Evolutionary conservation across 2,888 invertebrate genomes (phyloP), one percentile per base, ranked within the genome.

Genomic region (Dolomedes plantarius): DNA sequence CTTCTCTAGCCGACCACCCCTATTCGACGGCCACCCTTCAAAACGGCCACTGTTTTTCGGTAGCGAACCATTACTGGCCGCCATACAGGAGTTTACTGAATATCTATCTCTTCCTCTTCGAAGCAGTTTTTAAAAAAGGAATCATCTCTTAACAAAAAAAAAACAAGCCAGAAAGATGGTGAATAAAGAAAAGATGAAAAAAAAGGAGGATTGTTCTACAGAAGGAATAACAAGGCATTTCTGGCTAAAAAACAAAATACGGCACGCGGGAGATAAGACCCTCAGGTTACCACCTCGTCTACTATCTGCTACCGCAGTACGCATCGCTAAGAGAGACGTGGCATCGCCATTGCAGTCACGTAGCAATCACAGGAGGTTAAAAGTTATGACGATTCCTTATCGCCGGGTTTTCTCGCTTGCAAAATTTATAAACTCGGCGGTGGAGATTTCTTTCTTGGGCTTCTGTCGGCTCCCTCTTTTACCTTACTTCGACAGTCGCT

Each of bases 341-440:
- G 1, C 23, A 56, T 56, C 23, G 56, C 3, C 2, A 56, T 19
- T 7, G 5, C 2, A 23, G 56, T 56, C 56, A 56, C 56, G 56
- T 56, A 56, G 67, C 13, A 56, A 50, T n/a, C 68, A 16, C 68
- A 82, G 82, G 82, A 82, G 82, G 82, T 82, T 82, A 75, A 82
- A 82, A 82, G 82, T 82, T 82, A 76, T 46, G 82, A 76, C 71
- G 75, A 76, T 41, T 69, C 19, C 69, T 82, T 82, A 82, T 82
- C 82, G 32, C 39, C 11, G 74, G 39, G 31, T 82, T 73, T 74
- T 82, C 82, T 82, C 82, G 82, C 82, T 75, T 82, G 64, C 64
- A 74, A 64, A 62, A 82, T 82, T 82, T 82, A 81, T 81, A 62
- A 31, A 41, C 23, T 56, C 29, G 28, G 56, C 9, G 23, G 9